These are phyloP conservation scores for Scyliorhinus canicula DNA, from an alignment of 2,797 vertebrate species.

Conservation along the genomic window DNA sequence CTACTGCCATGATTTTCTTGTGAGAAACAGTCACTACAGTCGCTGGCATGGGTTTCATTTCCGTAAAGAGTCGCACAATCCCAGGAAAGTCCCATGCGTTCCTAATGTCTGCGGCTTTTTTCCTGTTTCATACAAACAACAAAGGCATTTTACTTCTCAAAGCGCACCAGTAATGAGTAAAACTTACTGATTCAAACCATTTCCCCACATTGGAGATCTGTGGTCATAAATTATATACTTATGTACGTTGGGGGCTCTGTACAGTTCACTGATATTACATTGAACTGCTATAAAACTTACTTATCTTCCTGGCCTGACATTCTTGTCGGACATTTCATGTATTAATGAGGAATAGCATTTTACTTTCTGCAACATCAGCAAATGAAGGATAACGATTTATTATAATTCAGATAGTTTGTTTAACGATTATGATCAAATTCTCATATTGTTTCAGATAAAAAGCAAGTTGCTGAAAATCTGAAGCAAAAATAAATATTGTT, in stretches of 20 bases:
- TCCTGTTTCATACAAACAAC: conserved; percentile 39
- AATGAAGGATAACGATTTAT: background rate
- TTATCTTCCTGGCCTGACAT: background rate
- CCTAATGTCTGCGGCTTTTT: conserved; percentile 42
- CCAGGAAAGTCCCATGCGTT: conserved; percentile 32
- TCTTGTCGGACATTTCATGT: background rate
- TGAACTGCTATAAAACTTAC: background rate
- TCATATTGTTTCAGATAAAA: background rate
- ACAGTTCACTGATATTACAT: background rate
- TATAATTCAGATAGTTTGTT: background rate
- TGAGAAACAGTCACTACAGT: background rate
- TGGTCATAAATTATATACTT: background rate
- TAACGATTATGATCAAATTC: background rate
- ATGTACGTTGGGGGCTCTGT: background rate
- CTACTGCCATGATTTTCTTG: background rate
- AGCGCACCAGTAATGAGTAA: background rate
- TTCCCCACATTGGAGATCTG: background rate
- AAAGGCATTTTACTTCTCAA: conserved; percentile 33
- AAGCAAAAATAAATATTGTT: background rate
- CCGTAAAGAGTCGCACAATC: conserved; percentile 41
- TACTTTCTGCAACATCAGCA: background rate
- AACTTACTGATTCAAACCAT: background rate
- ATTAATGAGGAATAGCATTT: background rate
- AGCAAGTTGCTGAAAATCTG: background rate
- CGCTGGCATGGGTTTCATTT: conserved; percentile 32